Percentiles rank a stretch among this genome's conserved stretches.
Conservation (phyloP, 2,888 invertebrate genomes). For the Cotesia congregata region DNA sequence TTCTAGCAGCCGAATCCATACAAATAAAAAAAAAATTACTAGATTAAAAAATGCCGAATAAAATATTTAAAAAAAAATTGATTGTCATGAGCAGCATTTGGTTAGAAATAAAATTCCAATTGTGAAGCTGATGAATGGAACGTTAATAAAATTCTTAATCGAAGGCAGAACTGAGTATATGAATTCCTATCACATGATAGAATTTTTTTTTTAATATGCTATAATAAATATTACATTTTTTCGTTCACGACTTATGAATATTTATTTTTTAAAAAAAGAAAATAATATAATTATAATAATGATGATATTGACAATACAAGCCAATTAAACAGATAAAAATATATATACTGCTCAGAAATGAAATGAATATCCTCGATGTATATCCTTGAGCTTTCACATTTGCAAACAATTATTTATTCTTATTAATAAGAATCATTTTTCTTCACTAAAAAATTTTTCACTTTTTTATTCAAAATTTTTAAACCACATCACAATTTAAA, state of each 20-base stretch:
- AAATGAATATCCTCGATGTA: not conserved
- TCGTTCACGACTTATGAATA: not conserved
- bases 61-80: not conserved
- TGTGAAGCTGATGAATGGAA: conserved; percentile 28
- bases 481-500: not conserved
- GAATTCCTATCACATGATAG: conserved; percentile 15
- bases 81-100: conserved; percentile 29
- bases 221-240: conserved; percentile 2
- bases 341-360: not conserved
- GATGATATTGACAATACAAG: not conserved
- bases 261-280: not conserved
- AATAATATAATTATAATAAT: not conserved
- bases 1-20: not conserved
- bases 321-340: not conserved
- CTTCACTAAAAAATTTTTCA: too few species aligned
- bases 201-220: not conserved
- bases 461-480: not conserved
- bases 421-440: too few species aligned
- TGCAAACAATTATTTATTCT: not conserved
- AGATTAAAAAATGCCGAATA: conserved; percentile 2
- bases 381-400: conserved; percentile 22
- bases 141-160: conserved; percentile 37
- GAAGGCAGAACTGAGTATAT: conserved; percentile 21
- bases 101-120: conserved; percentile 26
- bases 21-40: not conserved